Evolutionary conservation across 1,140 invertebrate genomes (phyloP).

Genomic region (Adoxophyes honmai): DNA sequence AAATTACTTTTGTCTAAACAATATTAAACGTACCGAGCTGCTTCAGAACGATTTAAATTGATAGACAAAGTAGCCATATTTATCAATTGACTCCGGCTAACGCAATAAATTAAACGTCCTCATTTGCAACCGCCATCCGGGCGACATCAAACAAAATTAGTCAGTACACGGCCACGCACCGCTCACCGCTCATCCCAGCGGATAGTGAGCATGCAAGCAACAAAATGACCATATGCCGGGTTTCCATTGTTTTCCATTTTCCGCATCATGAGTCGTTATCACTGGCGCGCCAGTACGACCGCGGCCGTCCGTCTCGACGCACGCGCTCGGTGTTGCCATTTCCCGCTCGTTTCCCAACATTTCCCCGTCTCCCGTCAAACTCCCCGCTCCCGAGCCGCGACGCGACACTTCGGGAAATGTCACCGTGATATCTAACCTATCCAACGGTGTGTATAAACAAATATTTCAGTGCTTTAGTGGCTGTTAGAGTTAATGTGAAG

Average conservation of each 20-base stretch:
- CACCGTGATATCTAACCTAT: conserved; percentile 33
- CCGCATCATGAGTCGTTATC: conserved; percentile 56
- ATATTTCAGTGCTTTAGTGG: conserved; percentile 18
- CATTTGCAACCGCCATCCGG: no score
- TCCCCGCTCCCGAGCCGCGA: conserved; percentile 23
- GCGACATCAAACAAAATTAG: no score
- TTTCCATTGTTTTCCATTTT: conserved; percentile 70
- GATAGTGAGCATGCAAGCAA: background rate
- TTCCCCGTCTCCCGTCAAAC: conserved; percentile 30
- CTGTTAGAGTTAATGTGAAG: conserved; percentile 41
- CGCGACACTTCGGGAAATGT: conserved; percentile 35
- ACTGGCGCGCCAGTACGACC: conserved; percentile 47
- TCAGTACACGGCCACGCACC: no score
- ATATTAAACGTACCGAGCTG: no score
- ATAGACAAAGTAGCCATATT: no score
- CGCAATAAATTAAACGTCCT: no score
- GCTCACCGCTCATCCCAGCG: no score
- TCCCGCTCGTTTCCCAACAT: conserved; percentile 22
- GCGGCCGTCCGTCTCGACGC: conserved; percentile 39
- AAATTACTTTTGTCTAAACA: no score
- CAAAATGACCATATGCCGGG: conserved; percentile 21
- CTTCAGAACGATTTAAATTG: no score
- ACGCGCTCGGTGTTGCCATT: conserved; percentile 32
- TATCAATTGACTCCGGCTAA: no score
- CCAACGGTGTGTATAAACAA: conserved; percentile 43